Percentiles rank a stretch among this genome's conserved stretches.
These are phyloP conservation scores for Garra rufa DNA, from an alignment of 2,113 vertebrate species.

Conservation along the genomic window DNA sequence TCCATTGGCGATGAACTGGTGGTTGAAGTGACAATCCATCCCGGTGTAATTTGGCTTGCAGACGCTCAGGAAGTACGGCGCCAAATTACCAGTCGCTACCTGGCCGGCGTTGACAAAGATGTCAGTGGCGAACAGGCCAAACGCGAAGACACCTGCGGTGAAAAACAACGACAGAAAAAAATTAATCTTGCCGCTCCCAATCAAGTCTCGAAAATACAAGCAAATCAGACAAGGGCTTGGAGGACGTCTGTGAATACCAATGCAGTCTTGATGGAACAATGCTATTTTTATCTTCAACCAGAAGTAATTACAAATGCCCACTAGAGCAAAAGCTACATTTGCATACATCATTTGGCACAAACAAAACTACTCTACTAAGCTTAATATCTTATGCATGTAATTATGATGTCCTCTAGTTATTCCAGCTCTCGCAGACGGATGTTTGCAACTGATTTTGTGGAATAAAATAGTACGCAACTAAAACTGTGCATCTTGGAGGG, in stretches of 20 bases:
- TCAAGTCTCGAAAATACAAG: not conserved
- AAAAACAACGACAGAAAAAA: not conserved
- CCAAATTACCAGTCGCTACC: slow-evolving; percentile 93
- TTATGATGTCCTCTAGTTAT: slow-evolving; percentile 18
- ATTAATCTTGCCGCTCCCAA: slow-evolving; percentile 3
- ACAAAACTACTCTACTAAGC: slow-evolving; percentile 57
- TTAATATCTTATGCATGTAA: slow-evolving; percentile 57
- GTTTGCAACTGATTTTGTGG: not conserved
- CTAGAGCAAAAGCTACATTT: slow-evolving; percentile 17
- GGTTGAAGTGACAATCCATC: slow-evolving; percentile 84
- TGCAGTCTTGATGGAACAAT: not conserved
- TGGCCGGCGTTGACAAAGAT: slow-evolving; percentile 98
- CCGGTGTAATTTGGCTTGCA: slow-evolving; percentile 98
- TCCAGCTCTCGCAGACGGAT: not conserved
- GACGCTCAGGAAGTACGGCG: slow-evolving; percentile 94
- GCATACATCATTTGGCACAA: slow-evolving; percentile 29
- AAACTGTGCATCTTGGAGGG: slow-evolving; percentile 66
- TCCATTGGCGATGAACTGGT: slow-evolving; percentile 88
- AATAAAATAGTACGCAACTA: slow-evolving; percentile 4
- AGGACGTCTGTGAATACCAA: slow-evolving; percentile 25
- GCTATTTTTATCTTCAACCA: slow-evolving; percentile 36
- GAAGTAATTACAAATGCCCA: slow-evolving; percentile 25
- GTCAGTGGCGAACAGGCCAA: slow-evolving; percentile 97
- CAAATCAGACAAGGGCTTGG: slow-evolving; percentile 43
- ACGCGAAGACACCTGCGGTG: slow-evolving; percentile 91